phyloP scores from a whole-genome alignment of 2,797 vertebrate species.

The Eurystomus glaucurus region DNA sequence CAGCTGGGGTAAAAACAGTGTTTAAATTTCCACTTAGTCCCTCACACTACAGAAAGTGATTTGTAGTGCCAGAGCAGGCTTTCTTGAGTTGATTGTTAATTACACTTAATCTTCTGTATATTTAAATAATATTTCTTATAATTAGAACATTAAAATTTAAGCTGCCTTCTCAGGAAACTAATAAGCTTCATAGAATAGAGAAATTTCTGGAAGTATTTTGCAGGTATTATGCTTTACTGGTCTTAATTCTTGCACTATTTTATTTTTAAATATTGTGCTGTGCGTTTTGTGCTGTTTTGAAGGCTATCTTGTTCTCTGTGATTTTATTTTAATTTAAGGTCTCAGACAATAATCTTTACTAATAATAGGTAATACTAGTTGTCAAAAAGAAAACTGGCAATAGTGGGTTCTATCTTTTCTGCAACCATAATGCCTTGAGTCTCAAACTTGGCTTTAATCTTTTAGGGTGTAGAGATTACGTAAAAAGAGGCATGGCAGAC shows the following conservation, averaged over 20 bases:
- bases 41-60: neutral
- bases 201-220: neutral
- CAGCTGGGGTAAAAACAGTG: neutral
- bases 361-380: neutral
- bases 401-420: neutral
- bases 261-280: neutral
- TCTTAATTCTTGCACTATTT: neutral
- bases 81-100: constrained; percentile 24
- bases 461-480: neutral
- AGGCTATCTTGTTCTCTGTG: neutral
- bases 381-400: neutral
- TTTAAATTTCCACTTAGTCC: neutral
- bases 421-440: neutral
- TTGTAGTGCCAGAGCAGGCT: constrained; percentile 4
- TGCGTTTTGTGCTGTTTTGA: neutral
- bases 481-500: neutral
- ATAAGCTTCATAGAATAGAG: neutral
- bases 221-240: neutral
- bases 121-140: neutral
- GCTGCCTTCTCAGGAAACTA: neutral
- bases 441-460: neutral
- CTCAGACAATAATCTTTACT: neutral
- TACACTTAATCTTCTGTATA: neutral
- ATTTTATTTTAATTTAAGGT: neutral
- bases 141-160: neutral